A percentile compares a stretch with the other conserved stretches of the same genome.
These are phyloP conservation scores for Nesidiocoris tenuis DNA, from an alignment of 2,888 invertebrate species.

Conservation along the genomic window DNA sequence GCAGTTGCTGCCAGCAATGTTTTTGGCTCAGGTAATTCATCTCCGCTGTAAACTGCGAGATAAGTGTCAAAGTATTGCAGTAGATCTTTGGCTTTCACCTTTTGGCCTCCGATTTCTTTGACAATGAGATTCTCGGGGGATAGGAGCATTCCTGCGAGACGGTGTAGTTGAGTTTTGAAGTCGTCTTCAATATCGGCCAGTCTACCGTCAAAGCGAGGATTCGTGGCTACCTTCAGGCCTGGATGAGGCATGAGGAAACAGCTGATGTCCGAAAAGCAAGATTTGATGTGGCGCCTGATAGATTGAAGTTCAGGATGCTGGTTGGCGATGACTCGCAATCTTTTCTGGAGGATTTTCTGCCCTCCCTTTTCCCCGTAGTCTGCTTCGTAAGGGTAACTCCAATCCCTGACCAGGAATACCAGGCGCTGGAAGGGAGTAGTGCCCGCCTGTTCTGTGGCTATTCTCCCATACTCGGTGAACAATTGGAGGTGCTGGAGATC, in stretches of 20 bases:
- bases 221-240: conserved; percentile 92
- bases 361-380: conserved; percentile 89
- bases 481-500: conserved; percentile 93
- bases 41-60: conserved; percentile 94
- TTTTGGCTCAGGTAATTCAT: conserved; percentile 96
- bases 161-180: conserved; percentile 81
- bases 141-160: conserved; percentile 85
- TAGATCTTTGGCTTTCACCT: conserved; percentile 85
- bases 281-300: conserved; percentile 83
- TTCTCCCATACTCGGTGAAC: conserved; percentile 95
- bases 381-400: conserved; percentile 96
- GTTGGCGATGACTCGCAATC: conserved; percentile 81
- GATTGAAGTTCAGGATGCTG: conserved; percentile 95
- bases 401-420: conserved; percentile 87
- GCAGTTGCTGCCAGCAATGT: conserved; percentile 99
- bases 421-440: conserved; percentile 86
- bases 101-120: conserved; percentile 92
- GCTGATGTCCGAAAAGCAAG: conserved; percentile 91
- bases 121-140: conserved; percentile 86
- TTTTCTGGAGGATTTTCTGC: conserved; percentile 74
- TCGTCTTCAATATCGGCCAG: conserved; percentile 82
- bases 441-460: conserved; percentile 85
- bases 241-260: conserved; percentile 99
- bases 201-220: conserved; percentile 93
- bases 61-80: conserved; percentile 97